phyloP scores from a whole-genome alignment of 2,113 vertebrate genomes.

The Vulpes ferrilata region DNA sequence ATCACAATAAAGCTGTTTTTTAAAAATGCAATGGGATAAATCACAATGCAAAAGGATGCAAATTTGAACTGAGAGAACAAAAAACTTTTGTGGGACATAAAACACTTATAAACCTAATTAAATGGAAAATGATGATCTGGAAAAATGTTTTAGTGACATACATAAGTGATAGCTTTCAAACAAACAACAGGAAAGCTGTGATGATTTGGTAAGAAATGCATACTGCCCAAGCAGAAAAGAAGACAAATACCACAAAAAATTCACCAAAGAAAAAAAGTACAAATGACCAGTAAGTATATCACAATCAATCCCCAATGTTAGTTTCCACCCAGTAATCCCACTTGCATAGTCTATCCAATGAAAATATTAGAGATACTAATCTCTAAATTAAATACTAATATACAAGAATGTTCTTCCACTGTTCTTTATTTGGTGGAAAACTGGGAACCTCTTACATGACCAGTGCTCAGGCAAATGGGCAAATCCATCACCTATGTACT shows the following conservation, averaged over 20 bases:
- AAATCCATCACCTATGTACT: neutral
- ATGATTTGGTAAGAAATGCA: neutral
- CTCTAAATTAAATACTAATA: neutral
- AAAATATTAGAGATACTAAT: neutral
- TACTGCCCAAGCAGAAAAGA: neutral
- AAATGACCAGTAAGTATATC: neutral
- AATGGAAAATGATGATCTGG: conserved; percentile 50
- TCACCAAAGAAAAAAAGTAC: neutral
- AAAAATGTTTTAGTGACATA: neutral
- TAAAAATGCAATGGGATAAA: conserved; percentile 46
- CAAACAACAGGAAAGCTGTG: conserved; percentile 40
- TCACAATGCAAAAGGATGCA: conserved; percentile 61
- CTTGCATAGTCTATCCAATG: neutral
- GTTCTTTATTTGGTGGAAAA: neutral
- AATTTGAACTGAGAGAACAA: conserved; percentile 62
- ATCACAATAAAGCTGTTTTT: conserved; percentile 65
- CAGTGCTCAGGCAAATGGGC: neutral
- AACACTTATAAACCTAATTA: conserved; percentile 70
- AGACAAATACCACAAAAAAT: neutral
- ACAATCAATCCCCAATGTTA: neutral
- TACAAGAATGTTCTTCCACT: neutral
- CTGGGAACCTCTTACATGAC: neutral
- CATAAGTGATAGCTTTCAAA: conserved; percentile 35
- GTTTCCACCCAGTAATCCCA: neutral
- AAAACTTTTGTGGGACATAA: conserved; percentile 56